Evolutionary conservation across 2,888 invertebrate genomes (phyloP).

Genomic region (Eutolmus rufibarbis): DNA sequence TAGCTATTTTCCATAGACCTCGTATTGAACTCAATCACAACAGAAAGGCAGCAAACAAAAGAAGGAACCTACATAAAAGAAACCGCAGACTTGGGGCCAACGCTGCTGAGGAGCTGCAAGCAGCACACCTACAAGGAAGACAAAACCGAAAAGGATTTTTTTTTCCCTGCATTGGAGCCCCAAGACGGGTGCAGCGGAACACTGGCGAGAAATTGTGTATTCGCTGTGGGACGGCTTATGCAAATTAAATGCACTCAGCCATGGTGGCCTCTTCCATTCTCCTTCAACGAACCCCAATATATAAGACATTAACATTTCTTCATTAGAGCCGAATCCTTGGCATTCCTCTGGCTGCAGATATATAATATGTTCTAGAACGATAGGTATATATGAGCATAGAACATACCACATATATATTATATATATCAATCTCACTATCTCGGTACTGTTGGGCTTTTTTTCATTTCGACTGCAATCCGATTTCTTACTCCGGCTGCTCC

Average conservation of each 20-base stretch:
- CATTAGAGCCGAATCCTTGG: not conserved
- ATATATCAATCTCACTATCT: not conserved
- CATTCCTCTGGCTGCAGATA: not conserved
- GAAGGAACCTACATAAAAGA: not conserved
- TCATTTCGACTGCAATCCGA: constrained; percentile 7
- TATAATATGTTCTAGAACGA: not conserved
- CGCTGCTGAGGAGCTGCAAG: not conserved
- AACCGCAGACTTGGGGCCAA: not conserved
- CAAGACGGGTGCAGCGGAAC: not conserved
- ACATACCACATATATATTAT: not conserved
- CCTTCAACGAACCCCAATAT: not conserved
- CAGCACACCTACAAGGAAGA: not conserved
- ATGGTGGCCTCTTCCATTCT: not conserved
- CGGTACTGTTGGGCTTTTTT: not conserved
- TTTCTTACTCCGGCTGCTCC: not conserved
- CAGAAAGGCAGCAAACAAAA: not conserved
- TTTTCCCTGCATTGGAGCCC: not conserved
- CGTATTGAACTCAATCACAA: constrained; percentile 5
- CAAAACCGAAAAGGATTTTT: not conserved
- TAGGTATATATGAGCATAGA: not conserved
- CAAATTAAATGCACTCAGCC: constrained; percentile 20
- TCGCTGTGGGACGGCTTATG: constrained; percentile 3
- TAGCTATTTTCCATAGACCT: not conserved
- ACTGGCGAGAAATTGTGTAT: not conserved
- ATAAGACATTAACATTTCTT: constrained; percentile 18